Conservation (phyloP, 2,888 invertebrate species). For the Drosophila cognata region DNA sequence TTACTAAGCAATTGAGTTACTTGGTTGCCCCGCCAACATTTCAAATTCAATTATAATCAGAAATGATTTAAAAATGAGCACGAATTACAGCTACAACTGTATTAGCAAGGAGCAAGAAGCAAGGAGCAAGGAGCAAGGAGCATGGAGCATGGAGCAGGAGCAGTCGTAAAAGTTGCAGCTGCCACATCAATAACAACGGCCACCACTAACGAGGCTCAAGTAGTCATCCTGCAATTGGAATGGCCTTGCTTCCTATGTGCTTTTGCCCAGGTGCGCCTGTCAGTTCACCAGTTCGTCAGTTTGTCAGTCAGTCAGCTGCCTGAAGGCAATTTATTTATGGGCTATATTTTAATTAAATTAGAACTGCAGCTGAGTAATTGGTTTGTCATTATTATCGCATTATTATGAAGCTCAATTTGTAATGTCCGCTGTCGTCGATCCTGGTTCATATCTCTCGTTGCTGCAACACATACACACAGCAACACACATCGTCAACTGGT, state of each 20-base stretch:
- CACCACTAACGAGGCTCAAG: conserved; percentile 36
- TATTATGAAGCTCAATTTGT: conserved; percentile 32
- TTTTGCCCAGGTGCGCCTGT: neutral
- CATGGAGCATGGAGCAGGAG: neutral
- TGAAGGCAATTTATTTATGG: conserved; percentile 6
- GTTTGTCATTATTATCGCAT: conserved; percentile 29
- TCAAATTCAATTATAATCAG: conserved; percentile 57
- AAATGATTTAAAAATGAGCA: conserved; percentile 66
- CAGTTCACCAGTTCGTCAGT: neutral
- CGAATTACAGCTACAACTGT: neutral
- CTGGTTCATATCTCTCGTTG: neutral
- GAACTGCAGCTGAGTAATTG: conserved; percentile 28
- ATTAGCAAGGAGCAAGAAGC: neutral
- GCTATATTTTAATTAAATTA: conserved; percentile 36
- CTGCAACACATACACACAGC: neutral
- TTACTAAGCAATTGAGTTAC: conserved; percentile 1
- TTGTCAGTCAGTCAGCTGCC: no score
- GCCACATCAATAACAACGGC: conserved; percentile 1
- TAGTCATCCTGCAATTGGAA: neutral
- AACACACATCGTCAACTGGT: neutral
- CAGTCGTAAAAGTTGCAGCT: neutral
- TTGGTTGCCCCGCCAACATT: neutral
- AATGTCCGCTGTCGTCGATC: conserved; percentile 7
- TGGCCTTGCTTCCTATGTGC: neutral
- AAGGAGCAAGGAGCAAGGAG: neutral